These are phyloP conservation scores for Hemicrepidius hirtus DNA, from an alignment of 2,888 invertebrate genomes.

Conservation along the genomic window DNA sequence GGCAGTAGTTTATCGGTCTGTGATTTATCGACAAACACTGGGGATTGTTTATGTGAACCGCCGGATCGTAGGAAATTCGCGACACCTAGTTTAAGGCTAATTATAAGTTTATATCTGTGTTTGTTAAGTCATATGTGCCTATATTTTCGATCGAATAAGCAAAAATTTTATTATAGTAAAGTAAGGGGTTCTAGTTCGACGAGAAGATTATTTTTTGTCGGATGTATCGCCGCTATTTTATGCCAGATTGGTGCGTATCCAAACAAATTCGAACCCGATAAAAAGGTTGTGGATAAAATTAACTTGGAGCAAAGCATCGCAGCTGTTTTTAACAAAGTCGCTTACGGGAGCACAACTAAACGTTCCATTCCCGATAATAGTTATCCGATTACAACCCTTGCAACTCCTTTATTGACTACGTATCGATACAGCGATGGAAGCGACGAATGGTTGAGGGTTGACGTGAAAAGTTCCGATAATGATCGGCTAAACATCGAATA, in stretches of 20 bases:
- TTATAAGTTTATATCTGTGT: slow-evolving; percentile 65
- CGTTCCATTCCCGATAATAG: slow-evolving; percentile 80
- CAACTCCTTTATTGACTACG: slow-evolving; percentile 78
- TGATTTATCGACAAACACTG: slow-evolving; percentile 40
- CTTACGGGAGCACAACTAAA: slow-evolving; percentile 82
- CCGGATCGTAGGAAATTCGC: slow-evolving; percentile 33
- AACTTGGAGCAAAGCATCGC: slow-evolving; percentile 80
- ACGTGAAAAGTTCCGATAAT: slow-evolving; percentile 62
- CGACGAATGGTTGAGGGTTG: slow-evolving; percentile 70
- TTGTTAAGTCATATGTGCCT: slow-evolving; percentile 68
- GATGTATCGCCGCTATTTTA: slow-evolving; percentile 27
- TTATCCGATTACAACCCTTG: slow-evolving; percentile 78
- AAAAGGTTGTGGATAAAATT: slow-evolving; percentile 75
- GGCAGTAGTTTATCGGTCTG: slow-evolving; percentile 42
- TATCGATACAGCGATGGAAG: slow-evolving; percentile 71
- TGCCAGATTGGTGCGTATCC: slow-evolving; percentile 58
- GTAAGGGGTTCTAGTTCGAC: background rate
- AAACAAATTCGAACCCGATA: slow-evolving; percentile 69
- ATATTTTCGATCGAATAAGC: slow-evolving; percentile 56
- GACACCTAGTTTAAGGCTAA: slow-evolving; percentile 55
- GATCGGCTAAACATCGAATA: slow-evolving; percentile 52
- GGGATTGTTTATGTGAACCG: slow-evolving; percentile 23
- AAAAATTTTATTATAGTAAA: background rate
- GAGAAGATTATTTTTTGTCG: slow-evolving; percentile 22
- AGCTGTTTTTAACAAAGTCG: slow-evolving; percentile 81